phyloP scores from a whole-genome alignment of 2,888 invertebrate species.

The Apoderus coryli region DNA sequence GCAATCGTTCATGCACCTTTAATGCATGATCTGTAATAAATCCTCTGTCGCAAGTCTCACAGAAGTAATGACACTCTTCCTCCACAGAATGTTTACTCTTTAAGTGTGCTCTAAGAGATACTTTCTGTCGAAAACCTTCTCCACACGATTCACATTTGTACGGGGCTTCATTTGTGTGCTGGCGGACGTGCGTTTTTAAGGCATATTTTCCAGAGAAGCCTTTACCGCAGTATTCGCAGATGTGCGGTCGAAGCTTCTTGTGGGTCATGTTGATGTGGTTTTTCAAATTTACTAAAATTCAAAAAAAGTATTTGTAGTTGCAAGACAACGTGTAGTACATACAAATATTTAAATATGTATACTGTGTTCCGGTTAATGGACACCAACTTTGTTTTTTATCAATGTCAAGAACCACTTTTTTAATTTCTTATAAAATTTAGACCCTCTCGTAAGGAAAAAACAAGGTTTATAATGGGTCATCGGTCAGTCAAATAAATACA shows the following conservation, averaged over 20 bases:
- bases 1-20: conserved; percentile 21
- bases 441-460: too few species aligned
- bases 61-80: conserved; percentile 19
- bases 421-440: too few species aligned
- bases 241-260: conserved; percentile 22
- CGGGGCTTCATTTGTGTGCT: conserved; percentile 25
- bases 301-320: too few species aligned
- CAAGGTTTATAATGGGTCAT: too few species aligned
- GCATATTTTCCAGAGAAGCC: conserved; percentile 24
- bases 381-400: too few species aligned
- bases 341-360: too few species aligned
- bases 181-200: conserved; percentile 22
- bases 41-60: conserved; percentile 21
- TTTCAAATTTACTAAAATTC: conserved; percentile 17
- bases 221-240: conserved; percentile 23
- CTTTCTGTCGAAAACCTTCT: conserved; percentile 23
- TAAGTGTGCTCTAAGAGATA: conserved; percentile 23
- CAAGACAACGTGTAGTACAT: too few species aligned
- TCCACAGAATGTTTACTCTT: conserved; percentile 24
- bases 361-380: too few species aligned
- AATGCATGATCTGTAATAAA: conserved; percentile 21
- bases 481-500: too few species aligned
- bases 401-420: too few species aligned
- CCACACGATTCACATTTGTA: conserved; percentile 23
- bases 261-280: conserved; percentile 24